Base-by-base conservation (phyloP, 2,888 invertebrate genomes). In the Peribatodes rhomboidaria region DNA sequence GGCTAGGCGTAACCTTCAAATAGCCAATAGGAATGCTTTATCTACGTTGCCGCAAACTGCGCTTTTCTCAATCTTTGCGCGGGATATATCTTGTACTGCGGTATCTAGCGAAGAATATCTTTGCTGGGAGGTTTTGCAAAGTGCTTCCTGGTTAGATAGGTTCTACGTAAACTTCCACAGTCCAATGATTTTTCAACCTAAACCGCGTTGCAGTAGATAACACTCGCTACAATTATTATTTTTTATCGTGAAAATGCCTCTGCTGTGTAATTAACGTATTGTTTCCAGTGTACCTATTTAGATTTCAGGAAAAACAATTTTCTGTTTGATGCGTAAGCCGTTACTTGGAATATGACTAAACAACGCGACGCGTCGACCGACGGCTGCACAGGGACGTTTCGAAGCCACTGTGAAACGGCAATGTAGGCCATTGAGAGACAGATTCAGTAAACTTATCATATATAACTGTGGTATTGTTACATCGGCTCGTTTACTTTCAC, bases 331-430 rank as follows among this genome's bases (percentile, higher is more conserved):
- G 70, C 68, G 69, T 69, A 69, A 59, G 44, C 53, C 46, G 60
- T 56, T 73, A 65, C 71, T 68, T 44, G 65, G 69, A 71, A 71
- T 53, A 67, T 71, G 69, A 71, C 65, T 69, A 71, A 69, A 67
- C 54, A 9, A n/a, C 49, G 49, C 55, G 33, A 33, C 53, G 14
- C 61, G 65, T 18, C 3, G 18, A 11, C 18, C 11, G 16, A 44
- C n/a, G n/a, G n/a, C n/a, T n/a, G n/a, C n/a, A n/a, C n/a, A n/a
- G n/a, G 61, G 61, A 37, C 58, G 56, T 61, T 63, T 66, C n/a
- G 55, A 63, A 58, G 68, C 20, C 50, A 55, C 60, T 44, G 47
- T 37, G 61, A 61, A 53, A n/a, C 18, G 9, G 35, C n/a, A 8
- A 65, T 53, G 33, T 61, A 54, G 55, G 65, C n/a, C 61, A 61